Evolutionary conservation across 2,888 invertebrate species (phyloP).

Genomic region (Clostera curtula): DNA sequence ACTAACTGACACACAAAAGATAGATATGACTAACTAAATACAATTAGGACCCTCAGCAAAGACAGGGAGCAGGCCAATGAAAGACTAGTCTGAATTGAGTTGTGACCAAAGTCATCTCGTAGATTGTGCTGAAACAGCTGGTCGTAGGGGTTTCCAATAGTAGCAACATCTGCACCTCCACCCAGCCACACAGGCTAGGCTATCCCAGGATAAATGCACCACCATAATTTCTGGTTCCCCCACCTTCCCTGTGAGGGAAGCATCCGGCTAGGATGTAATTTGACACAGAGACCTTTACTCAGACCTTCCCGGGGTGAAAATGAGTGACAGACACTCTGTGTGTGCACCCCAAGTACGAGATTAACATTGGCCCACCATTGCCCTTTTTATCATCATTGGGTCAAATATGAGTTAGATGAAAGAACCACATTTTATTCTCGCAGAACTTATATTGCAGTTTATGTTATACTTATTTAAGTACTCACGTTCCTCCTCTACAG

Average conservation of each 20-base stretch:
- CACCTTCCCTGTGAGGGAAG: slow-evolving; percentile 77
- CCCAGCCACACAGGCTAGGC: slow-evolving; percentile 55
- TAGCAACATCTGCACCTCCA: slow-evolving; percentile 54
- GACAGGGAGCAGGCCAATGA: slow-evolving; percentile 74
- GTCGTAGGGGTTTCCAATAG: slow-evolving; percentile 83
- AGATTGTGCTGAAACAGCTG: slow-evolving; percentile 85
- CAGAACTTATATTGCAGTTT: too few relatives aligned
- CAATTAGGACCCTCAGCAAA: slow-evolving; percentile 53
- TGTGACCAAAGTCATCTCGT: slow-evolving; percentile 79
- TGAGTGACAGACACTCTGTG: slow-evolving; percentile 77
- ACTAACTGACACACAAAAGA: background rate
- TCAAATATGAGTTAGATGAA: too few relatives aligned
- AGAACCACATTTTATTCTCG: too few relatives aligned
- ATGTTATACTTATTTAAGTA: too few relatives aligned
- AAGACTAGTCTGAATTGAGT: slow-evolving; percentile 93
- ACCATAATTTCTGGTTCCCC: slow-evolving; percentile 84
- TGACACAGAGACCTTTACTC: slow-evolving; percentile 77
- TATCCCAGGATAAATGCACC: slow-evolving; percentile 68
- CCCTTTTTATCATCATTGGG: slow-evolving; percentile 66
- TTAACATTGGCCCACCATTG: slow-evolving; percentile 79
- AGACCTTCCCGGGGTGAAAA: slow-evolving; percentile 86
- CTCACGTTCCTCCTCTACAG: slow-evolving; percentile 88
- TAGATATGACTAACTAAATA: background rate
- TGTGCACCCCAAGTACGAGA: slow-evolving; percentile 84
- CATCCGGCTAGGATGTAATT: slow-evolving; percentile 81